These are phyloP conservation scores for Platerodrilus igneus DNA, from an alignment of 2,888 invertebrate genomes.

Conservation along the genomic window DNA sequence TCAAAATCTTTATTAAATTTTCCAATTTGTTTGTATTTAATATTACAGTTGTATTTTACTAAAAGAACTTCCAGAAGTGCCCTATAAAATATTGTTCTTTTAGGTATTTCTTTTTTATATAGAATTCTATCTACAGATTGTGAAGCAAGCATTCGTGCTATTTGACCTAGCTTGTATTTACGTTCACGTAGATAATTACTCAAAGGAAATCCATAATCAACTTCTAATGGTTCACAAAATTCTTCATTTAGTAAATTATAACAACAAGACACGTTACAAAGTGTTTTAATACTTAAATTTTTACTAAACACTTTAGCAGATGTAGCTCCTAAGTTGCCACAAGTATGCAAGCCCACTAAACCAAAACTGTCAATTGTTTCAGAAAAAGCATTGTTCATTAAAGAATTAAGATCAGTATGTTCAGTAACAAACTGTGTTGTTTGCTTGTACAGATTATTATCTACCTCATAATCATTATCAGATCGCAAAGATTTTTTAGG, in stretches of 20 bases:
- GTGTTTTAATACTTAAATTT: constrained; percentile 52
- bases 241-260: constrained; percentile 74
- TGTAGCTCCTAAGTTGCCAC: constrained; percentile 76
- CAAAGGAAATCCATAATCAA: constrained; percentile 60
- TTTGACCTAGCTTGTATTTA: constrained; percentile 58
- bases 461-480: not conserved
- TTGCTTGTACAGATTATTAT: constrained; percentile 61
- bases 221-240: constrained; percentile 34
- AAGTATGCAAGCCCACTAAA: constrained; percentile 79
- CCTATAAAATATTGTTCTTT: constrained; percentile 67
- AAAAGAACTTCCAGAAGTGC: constrained; percentile 68
- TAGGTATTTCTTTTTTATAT: constrained; percentile 54
- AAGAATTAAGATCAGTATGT: constrained; percentile 52
- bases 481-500: constrained; percentile 21
- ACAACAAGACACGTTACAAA: constrained; percentile 86
- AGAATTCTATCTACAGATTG: constrained; percentile 74
- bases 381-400: constrained; percentile 53
- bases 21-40: constrained; percentile 55
- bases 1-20: constrained; percentile 48
- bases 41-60: constrained; percentile 41
- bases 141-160: constrained; percentile 80
- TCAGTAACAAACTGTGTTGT: constrained; percentile 58
- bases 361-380: constrained; percentile 48
- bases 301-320: constrained; percentile 64
- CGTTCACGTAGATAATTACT: constrained; percentile 55